These are phyloP conservation scores for Agrochola lychnidis DNA, from an alignment of 2,888 invertebrate genomes.

Conservation along the genomic window DNA sequence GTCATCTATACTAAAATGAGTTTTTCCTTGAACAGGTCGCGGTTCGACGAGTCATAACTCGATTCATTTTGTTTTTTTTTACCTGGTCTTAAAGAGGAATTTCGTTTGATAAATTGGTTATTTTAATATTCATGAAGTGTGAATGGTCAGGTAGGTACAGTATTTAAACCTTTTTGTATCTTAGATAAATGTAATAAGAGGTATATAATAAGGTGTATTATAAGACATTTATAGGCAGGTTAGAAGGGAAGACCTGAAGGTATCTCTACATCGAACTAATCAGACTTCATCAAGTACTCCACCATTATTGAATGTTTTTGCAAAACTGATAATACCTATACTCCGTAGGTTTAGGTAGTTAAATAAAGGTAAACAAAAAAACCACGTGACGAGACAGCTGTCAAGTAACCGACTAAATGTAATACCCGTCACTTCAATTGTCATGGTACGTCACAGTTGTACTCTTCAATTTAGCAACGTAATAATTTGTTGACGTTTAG, in stretches of 20 bases:
- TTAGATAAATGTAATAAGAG: neutral
- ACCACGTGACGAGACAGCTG: too few species aligned
- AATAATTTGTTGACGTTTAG: too few species aligned
- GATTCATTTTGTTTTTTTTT: conserved; percentile 2
- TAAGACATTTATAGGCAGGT: neutral
- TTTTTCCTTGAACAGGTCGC: conserved; percentile 46
- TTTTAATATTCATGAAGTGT: neutral
- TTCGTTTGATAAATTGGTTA: conserved; percentile 1
- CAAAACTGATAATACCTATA: too few species aligned
- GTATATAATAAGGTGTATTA: neutral
- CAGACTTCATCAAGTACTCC: neutral
- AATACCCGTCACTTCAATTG: too few species aligned
- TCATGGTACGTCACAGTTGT: too few species aligned
- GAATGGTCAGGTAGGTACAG: neutral
- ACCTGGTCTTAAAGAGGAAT: neutral
- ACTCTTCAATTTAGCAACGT: too few species aligned
- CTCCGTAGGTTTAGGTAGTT: too few species aligned
- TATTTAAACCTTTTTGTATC: neutral
- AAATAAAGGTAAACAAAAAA: too few species aligned
- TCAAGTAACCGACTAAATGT: too few species aligned
- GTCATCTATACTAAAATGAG: conserved; percentile 46
- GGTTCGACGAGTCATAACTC: neutral
- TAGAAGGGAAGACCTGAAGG: neutral
- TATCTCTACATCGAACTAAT: neutral
- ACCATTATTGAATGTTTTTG: neutral